Evolutionary conservation across 2,113 vertebrate genomes (phyloP).

Genomic region (Gymnogyps californianus): DNA sequence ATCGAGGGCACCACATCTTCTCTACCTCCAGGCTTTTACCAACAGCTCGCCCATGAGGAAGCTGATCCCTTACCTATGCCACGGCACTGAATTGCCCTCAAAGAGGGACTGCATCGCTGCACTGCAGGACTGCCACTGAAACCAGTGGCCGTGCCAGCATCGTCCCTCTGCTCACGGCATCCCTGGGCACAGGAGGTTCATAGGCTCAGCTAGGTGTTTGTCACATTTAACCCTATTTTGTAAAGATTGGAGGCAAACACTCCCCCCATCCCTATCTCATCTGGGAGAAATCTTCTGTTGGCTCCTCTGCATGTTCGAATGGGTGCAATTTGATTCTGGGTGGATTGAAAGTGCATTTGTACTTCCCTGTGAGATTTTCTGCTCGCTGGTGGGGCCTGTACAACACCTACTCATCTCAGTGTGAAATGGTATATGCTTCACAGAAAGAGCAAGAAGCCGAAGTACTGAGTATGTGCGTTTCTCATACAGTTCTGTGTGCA

Average conservation of each 20-base stretch:
- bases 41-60: fast-evolving
- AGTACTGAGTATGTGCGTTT: background rate
- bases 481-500: background rate
- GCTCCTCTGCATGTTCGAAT: fast-evolving
- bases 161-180: background rate
- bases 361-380: background rate
- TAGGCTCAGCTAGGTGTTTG: background rate
- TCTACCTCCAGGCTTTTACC: background rate
- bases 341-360: background rate
- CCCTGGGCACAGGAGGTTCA: background rate
- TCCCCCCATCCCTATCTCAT: background rate
- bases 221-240: background rate
- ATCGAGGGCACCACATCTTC: background rate
- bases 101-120: background rate
- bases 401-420: conserved; percentile 45
- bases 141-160: background rate
- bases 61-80: background rate
- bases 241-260: background rate
- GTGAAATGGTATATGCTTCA: background rate
- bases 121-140: background rate
- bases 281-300: background rate
- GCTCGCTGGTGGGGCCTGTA: background rate
- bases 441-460: background rate
- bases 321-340: background rate
- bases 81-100: background rate